phyloP scores from a whole-genome alignment of 2,888 invertebrate species.

The Diarsia dahlii region DNA sequence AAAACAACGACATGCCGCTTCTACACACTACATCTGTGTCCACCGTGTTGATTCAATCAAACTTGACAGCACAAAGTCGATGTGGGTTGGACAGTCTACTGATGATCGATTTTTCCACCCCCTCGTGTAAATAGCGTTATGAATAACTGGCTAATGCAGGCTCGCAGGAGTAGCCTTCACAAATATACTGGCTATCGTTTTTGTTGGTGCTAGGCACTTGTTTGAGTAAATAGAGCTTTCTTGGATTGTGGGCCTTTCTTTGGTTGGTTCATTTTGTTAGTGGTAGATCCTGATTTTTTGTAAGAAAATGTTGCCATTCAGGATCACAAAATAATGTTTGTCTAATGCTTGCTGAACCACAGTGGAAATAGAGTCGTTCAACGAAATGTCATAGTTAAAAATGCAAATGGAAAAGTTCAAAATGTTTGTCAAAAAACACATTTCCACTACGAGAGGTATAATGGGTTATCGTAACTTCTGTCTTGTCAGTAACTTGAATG shows the following conservation, averaged over 20 bases:
- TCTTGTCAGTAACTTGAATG: not conserved
- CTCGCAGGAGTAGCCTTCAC: constrained; percentile 60
- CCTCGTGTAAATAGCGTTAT: constrained; percentile 71
- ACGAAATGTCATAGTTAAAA: not conserved
- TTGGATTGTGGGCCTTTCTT: constrained; percentile 14
- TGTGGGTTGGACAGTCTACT: constrained; percentile 87
- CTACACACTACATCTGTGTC: constrained; percentile 70
- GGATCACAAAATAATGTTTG: not conserved
- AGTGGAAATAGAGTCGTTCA: not conserved
- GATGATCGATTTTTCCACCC: constrained; percentile 87
- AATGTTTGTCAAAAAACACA: not conserved
- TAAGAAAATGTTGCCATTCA: not conserved
- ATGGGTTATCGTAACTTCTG: too few relatives aligned
- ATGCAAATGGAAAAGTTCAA: not conserved
- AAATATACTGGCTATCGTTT: constrained; percentile 52
- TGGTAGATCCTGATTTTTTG: not conserved
- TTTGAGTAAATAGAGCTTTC: constrained; percentile 29
- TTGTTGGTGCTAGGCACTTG: constrained; percentile 30
- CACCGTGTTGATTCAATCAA: constrained; percentile 88
- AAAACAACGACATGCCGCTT: constrained; percentile 63
- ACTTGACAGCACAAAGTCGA: constrained; percentile 89
- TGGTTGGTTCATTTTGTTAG: not conserved
- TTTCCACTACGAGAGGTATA: too few relatives aligned
- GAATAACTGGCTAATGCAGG: constrained; percentile 74
- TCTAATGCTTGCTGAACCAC: too few relatives aligned